Evolutionary conservation across 2,797 vertebrate species (phyloP), one percentile per base, ranked within the genome.

Genomic region (Eupleurogrammus muticus): DNA sequence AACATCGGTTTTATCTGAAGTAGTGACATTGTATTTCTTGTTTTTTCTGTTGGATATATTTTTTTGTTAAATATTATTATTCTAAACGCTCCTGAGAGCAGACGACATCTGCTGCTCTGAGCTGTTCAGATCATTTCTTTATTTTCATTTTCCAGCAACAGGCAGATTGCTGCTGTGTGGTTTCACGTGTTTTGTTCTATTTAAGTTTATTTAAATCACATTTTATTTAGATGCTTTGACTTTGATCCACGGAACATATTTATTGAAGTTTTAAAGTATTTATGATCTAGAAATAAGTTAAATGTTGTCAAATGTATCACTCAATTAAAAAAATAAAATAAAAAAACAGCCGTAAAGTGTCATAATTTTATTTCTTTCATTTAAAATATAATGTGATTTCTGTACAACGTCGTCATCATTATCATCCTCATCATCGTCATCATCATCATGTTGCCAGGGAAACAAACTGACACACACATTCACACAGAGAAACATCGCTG

Each of bases 371-470:
- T 88, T 88, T 90, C 32, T 87, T 67, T 40, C 42, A 58, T 90
- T 87, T 88, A 94, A 94, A 94, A 94, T 93, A 95, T 81, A 92
- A 82, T 69, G 88, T 82, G 80, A 91, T 93, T 92, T 94, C 89
- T 94, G 88, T 93, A 93, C 91, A 94, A 82, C 9, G 0, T 81
- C 21, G 49, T 76, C 70, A 53, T 83, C 64, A 16, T 34, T 77
- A 81, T 79, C 66, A 70, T 85, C 74, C 79, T 88, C 87, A 89
- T 83, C 66, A 89, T 83, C 66, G 59, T 84, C 79, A 77, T 80
- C 85, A 57, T 74, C 62, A 53, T 70, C 74, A 69, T 16, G 47
- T 67, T 74, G 59, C 61, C 75, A 64, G 58, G 40, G 48, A 71
- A 57, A 81, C 67, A 56, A 28, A 77, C 51, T 16, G 52, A 46